These are phyloP conservation scores for Conistra vaccinii DNA, from an alignment of 2,888 invertebrate species.

Conservation along the genomic window DNA sequence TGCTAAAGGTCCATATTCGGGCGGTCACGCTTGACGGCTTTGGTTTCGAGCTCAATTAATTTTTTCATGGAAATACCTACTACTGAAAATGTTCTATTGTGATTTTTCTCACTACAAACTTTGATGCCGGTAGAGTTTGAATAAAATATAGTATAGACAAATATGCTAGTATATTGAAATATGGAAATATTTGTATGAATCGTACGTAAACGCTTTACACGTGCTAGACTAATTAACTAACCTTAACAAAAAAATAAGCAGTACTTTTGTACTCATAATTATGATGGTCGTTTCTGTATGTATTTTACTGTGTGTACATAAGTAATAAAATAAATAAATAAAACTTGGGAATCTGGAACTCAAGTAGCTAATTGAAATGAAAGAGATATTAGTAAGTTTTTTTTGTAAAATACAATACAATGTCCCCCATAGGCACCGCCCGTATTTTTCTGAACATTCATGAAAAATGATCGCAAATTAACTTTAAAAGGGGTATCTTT, in stretches of 20 bases:
- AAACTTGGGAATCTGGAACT: not conserved
- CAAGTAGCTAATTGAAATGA: not conserved
- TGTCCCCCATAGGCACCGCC: no score
- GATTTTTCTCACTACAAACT: constrained; percentile 6
- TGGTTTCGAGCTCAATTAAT: constrained; percentile 38
- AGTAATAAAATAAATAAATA: no score
- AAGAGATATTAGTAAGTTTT: not conserved
- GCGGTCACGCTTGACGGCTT: constrained; percentile 22
- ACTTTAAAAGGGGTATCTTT: no score
- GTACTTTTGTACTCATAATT: no score
- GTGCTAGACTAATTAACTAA: not conserved
- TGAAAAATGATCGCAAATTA: no score
- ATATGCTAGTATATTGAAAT: not conserved
- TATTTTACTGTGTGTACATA: no score
- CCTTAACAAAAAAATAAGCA: no score
- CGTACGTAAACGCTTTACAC: not conserved
- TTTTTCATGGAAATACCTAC: constrained; percentile 18
- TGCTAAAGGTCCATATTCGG: constrained; percentile 33
- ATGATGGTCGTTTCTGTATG: no score
- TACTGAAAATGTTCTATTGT: not conserved
- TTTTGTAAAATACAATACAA: not conserved
- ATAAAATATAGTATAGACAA: not conserved
- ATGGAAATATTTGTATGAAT: not conserved
- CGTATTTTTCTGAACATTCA: no score
- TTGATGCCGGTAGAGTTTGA: not conserved